phyloP scores from a whole-genome alignment of 2,888 invertebrate species.

The Brachycybe producta region DNA sequence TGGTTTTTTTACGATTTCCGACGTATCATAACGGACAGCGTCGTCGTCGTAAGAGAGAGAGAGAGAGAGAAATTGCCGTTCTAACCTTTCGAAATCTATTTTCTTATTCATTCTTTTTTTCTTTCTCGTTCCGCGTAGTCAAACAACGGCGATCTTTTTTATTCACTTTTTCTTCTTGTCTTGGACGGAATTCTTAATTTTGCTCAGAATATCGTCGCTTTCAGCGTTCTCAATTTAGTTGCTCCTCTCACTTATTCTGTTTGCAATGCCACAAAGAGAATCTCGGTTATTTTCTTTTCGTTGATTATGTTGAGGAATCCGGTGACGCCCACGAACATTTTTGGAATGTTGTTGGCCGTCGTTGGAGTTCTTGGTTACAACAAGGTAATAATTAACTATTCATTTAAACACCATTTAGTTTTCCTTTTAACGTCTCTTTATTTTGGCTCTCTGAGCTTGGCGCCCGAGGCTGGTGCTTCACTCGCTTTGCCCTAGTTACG shows the following conservation, averaged over 20 bases:
- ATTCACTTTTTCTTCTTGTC: slow-evolving; percentile 42
- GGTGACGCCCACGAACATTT: slow-evolving; percentile 68
- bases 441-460: no score
- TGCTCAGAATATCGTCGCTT: slow-evolving; percentile 89
- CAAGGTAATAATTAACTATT: slow-evolving; percentile 45
- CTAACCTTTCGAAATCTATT: no score
- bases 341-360: slow-evolving; percentile 82
- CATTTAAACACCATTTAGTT: no score
- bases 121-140: neutral
- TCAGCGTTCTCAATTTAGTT: slow-evolving; percentile 65
- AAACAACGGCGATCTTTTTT: neutral
- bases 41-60: slow-evolving; percentile 23
- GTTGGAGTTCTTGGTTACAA: slow-evolving; percentile 83
- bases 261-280: slow-evolving; percentile 86
- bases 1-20: slow-evolving; percentile 61
- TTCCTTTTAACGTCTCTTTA: no score
- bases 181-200: slow-evolving; percentile 79
- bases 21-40: slow-evolving; percentile 47
- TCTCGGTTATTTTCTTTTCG: slow-evolving; percentile 78
- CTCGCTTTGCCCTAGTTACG: no score
- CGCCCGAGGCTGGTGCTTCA: no score
- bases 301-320: slow-evolving; percentile 79
- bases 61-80: no score
- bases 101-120: neutral
- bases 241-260: slow-evolving; percentile 93